Base-by-base conservation (phyloP, 2,888 invertebrate species). In the Vesta saturnalis region DNA sequence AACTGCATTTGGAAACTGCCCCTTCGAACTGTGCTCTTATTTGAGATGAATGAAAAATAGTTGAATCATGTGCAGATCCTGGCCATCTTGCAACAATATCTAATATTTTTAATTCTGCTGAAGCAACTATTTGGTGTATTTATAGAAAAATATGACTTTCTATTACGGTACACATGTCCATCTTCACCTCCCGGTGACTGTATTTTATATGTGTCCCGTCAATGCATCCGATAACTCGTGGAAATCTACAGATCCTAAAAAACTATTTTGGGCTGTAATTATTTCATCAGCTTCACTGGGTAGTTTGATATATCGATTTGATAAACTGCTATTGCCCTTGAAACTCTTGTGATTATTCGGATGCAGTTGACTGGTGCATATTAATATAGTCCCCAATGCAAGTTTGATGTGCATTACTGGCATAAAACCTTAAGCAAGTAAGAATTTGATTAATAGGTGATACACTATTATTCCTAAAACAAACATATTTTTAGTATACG, bases 141-240 rank as follows among this genome's bases (percentile, higher is more conserved):
- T 74, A n/a, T n/a, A n/a, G n/a, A n/a, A n/a, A n/a, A n/a, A n/a
- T n/a, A n/a, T n/a, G n/a, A n/a, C n/a, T n/a, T 76, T 43, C 71
- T 57, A 59, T 75, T 75, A 35, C 72, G 46, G 18, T 65, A 74
- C 12, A 63, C 60, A 61, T 74, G 72, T 23, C 69, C 69, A 52
- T 72, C 49, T 12, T 67, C 54, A 52, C 74, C 72, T 46, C 72
- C 73, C 55, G 70, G 72, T 16, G 73, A 72, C 46, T 71, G 61
- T 22, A 75, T 55, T 70, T 68, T 1, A 74, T 1, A 60, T 78
- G 77, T 1, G 76, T 77, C 49, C 78, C 75, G 63, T 77, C 77
- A 35, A n/a, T n/a, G n/a, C n/a, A n/a, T n/a, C n/a, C n/a, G n/a
- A n/a, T n/a, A n/a, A n/a, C n/a, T n/a, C n/a, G n/a, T n/a, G n/a